These are phyloP conservation scores for Chloebia gouldiae DNA, from an alignment of 2,113 vertebrate species.

Conservation along the genomic window DNA sequence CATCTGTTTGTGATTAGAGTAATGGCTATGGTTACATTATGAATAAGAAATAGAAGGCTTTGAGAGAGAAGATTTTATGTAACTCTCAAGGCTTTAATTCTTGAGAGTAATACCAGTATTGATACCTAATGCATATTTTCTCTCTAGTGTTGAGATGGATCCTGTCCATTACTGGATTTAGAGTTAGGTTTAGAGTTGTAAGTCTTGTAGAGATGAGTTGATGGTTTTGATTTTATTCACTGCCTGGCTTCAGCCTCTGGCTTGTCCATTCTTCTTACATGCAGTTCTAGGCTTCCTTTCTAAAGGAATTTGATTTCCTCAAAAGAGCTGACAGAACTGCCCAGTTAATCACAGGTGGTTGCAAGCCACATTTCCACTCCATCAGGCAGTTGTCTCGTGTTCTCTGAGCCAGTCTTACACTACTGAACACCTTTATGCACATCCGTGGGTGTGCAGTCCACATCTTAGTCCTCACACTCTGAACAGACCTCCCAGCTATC, in stretches of 20 bases:
- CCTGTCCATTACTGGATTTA: background rate
- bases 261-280: background rate
- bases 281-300: background rate
- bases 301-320: background rate
- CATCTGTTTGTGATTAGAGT: background rate
- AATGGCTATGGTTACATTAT: background rate
- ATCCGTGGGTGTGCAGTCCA: background rate
- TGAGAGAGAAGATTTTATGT: background rate
- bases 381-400: background rate
- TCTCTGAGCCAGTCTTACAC: background rate
- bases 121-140: background rate
- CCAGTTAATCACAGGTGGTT: background rate
- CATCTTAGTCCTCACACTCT: background rate
- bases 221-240: background rate
- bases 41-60: background rate
- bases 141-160: background rate
- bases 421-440: background rate
- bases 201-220: background rate
- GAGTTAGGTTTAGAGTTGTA: background rate
- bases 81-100: background rate
- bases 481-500: background rate
- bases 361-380: background rate
- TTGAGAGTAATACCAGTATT: background rate
- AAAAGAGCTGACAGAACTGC: background rate
- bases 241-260: background rate